These are phyloP conservation scores for Tamias sibiricus DNA, from an alignment of 2,113 vertebrate species.

Conservation along the genomic window DNA sequence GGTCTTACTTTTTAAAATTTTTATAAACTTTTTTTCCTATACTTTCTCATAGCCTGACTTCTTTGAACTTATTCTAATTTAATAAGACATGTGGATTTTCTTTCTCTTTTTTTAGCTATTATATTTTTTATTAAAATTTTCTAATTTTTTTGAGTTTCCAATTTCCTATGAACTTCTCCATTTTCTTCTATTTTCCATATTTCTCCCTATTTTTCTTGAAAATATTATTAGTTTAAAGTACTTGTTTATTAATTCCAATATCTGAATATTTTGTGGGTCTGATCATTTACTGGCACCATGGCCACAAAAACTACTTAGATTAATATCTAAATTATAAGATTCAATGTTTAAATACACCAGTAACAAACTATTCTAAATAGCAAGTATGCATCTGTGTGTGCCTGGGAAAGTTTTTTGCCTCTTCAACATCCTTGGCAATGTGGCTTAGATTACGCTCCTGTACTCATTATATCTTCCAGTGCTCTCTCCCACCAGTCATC, in stretches of 20 bases:
- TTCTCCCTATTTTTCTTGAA: too few relatives aligned
- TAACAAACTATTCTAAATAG: not conserved
- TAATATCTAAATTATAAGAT: not conserved
- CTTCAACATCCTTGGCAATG: not conserved
- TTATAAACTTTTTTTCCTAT: not conserved
- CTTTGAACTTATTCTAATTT: not conserved
- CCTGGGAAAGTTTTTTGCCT: not conserved
- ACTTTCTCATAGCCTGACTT: not conserved
- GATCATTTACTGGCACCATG: not conserved
- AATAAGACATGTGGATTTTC: not conserved
- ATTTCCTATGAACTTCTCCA: too few relatives aligned
- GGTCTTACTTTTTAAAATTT: not conserved
- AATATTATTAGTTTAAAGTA: too few relatives aligned
- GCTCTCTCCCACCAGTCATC: not conserved
- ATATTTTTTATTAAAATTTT: too few relatives aligned
- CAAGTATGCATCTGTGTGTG: not conserved
- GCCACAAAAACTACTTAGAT: not conserved
- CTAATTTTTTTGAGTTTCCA: too few relatives aligned
- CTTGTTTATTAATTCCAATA: too few relatives aligned
- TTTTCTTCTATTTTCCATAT: too few relatives aligned
- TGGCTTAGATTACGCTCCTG: conserved; percentile 20
- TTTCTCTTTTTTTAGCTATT: too few relatives aligned
- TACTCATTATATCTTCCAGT: not conserved
- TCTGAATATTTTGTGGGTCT: too few relatives aligned
- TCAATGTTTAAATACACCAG: not conserved